Base-by-base conservation (phyloP, 2,888 invertebrate species). In the Pyrrhia umbra region DNA sequence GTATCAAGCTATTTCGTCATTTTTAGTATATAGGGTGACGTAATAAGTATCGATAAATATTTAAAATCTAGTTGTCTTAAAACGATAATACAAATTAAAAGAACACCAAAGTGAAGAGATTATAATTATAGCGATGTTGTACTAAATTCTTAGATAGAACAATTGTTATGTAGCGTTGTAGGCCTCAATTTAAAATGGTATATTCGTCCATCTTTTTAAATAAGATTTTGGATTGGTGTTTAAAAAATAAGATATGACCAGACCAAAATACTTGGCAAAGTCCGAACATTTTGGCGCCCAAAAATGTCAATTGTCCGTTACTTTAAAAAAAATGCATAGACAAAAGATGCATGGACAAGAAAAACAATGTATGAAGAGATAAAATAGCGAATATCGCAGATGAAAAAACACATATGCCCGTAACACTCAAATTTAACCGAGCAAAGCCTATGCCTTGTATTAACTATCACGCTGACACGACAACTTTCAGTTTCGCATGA, bases 61-160 rank as follows among this genome's bases (percentile, higher is more conserved):
- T 46, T 0, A n/a, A 16, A 46, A 50, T 46, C 40, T 63, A 71
- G 56, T 51, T 52, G 47, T 57, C 46, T 42, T 59, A 23, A 56
- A 30, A 66, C 6, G 18, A 45, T 49, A 45, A 54, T 60, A 46
- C 27, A 61, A 54, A 62, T n/a, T n/a, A 56, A 67, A 61, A 4
- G 42, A 77, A 77, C 77, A 77, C 77, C 80, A 77, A 76, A 60
- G 23, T 59, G 54, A 50, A 72, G 63, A 73, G 63, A 77, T 68
- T 72, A 54, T 62, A 64, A 15, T 50, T 63, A 71, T 73, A 73
- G 79, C 45, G 49, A 60, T 69, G 77, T 77, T 77, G 80, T 79
- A 64, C 49, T 15, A 65, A 55, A 43, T 43, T 71, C 16, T 43
- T 80, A 77, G 50, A 54, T 80, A 69, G 46, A 2, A 6, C n/a